Conservation (phyloP, 2,888 invertebrate species). For the Cantharis rufa region DNA sequence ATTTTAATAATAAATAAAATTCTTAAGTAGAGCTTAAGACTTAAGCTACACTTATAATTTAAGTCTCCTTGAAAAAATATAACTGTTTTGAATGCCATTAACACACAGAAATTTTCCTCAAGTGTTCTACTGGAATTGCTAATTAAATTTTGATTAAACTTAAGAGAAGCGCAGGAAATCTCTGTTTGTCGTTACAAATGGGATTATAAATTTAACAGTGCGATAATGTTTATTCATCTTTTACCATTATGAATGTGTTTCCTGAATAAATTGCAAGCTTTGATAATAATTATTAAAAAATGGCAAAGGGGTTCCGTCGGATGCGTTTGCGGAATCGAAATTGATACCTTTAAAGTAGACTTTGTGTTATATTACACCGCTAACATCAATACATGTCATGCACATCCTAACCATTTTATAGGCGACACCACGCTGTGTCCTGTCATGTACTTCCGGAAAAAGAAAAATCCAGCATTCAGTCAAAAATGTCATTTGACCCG, state of each 20-base stretch:
- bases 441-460: conserved; percentile 12
- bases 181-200: neutral
- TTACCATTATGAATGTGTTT: neutral
- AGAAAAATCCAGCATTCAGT: neutral
- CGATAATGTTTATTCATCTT: neutral
- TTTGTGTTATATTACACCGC: conserved; percentile 9
- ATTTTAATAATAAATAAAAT: no score
- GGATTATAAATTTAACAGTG: neutral
- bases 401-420: conserved; percentile 10
- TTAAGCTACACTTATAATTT: neutral
- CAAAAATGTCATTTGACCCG: conserved; percentile 1
- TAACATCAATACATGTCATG: conserved; percentile 16
- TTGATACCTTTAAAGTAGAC: neutral
- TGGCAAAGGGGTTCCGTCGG: no score
- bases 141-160: neutral
- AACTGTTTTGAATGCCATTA: neutral
- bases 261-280: neutral
- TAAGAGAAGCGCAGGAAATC: neutral
- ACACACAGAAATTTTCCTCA: neutral
- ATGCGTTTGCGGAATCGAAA: neutral
- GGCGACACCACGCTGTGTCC: conserved; percentile 3
- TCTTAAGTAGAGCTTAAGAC: neutral
- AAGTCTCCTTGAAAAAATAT: neutral
- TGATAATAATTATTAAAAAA: neutral
- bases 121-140: neutral